These are phyloP conservation scores for Watsonalla cultraria DNA, from an alignment of 2,888 invertebrate species.

Conservation along the genomic window DNA sequence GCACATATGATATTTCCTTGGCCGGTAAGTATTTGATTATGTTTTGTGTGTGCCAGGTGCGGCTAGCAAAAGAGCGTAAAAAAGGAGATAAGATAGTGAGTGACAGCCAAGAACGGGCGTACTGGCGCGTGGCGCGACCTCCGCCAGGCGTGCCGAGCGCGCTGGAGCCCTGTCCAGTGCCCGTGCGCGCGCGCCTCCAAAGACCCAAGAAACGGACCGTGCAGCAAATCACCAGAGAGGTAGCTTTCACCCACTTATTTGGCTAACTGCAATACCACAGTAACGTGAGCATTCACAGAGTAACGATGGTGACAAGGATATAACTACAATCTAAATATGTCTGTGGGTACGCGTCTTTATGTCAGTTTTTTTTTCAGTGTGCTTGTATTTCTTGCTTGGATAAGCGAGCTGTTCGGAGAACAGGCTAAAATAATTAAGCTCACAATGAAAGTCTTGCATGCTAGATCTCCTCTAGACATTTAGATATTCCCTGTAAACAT, in stretches of 20 bases:
- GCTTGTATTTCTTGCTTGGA: no score
- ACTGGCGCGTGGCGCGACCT: constrained; percentile 97
- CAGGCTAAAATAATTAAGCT: no score
- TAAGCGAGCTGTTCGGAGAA: no score
- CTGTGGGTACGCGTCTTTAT: no score
- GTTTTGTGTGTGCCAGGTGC: constrained; percentile 75
- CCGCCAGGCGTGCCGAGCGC: constrained; percentile 92
- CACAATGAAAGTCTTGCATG: no score
- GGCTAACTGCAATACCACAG: not conserved
- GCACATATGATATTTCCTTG: not conserved
- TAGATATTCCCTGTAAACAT: no score
- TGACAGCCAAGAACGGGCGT: constrained; percentile 98
- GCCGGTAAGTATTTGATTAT: not conserved
- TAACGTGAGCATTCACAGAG: no score
- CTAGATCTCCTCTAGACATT: no score
- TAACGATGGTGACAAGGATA: no score
- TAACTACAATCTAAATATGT: no score
- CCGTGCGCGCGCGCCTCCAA: constrained; percentile 84
- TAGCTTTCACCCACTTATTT: constrained; percentile 38
- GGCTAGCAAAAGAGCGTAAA: constrained; percentile 94
- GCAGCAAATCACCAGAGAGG: constrained; percentile 89
- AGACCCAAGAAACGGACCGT: constrained; percentile 85
- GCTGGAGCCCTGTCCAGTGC: constrained; percentile 91
- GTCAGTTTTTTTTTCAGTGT: no score
- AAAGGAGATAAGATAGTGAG: constrained; percentile 97